A percentile compares a stretch with the other conserved stretches of the same genome.
Conservation (phyloP, 2,797 vertebrate species). For the Takifugu rubripes region DNA sequence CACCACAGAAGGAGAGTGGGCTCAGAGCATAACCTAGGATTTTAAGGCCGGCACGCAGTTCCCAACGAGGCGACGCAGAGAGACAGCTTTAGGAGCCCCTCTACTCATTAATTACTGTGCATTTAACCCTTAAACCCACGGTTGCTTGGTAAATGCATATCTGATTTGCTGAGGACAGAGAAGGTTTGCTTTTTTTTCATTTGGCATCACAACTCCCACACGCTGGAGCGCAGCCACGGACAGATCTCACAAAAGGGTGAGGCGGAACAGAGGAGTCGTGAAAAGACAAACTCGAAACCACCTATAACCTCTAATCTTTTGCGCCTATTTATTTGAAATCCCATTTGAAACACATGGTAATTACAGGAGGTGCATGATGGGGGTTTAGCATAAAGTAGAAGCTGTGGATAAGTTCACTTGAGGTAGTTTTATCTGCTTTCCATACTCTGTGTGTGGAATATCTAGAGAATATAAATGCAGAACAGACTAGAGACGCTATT, state of each 20-base stretch:
- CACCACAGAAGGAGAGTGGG: not conserved
- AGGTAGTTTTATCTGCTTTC: no score
- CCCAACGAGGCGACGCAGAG: constrained; percentile 8
- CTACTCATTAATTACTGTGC: constrained; percentile 48
- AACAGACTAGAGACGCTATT: no score
- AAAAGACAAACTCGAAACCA: constrained; percentile 3
- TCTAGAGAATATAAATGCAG: no score
- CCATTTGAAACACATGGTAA: constrained; percentile 1
- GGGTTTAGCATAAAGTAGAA: no score
- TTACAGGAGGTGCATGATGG: constrained; percentile 1
- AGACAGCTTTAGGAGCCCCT: constrained; percentile 42
- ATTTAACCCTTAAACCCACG: constrained; percentile 38
- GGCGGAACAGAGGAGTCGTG: constrained; percentile 6
- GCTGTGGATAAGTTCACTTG: no score
- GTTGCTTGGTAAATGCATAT: constrained; percentile 38
- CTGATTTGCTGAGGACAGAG: constrained; percentile 46
- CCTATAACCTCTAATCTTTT: not conserved
- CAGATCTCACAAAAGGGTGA: constrained; percentile 32
- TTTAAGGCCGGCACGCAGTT: constrained; percentile 29
- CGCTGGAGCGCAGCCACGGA: constrained; percentile 22
- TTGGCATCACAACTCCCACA: constrained; percentile 39
- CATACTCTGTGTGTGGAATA: no score
- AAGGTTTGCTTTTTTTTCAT: constrained; percentile 33
- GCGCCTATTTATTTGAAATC: not conserved
- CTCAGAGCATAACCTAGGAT: constrained; percentile 15